Base-by-base conservation (phyloP, 2,113 vertebrate species). In the Bungarus multicinctus region DNA sequence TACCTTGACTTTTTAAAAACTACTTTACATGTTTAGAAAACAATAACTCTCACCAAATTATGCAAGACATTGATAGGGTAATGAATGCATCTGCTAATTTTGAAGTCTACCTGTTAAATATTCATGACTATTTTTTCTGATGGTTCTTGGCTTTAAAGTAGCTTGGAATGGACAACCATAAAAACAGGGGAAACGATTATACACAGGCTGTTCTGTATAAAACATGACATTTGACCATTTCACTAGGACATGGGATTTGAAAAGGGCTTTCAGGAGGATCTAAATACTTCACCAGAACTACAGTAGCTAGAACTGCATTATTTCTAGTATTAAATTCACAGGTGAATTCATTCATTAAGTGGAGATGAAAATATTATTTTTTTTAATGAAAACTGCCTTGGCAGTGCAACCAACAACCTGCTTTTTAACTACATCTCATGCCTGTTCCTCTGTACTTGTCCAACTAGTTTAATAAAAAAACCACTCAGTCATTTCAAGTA, bases 401-500 rank as follows among this genome's bases (percentile, higher is more conserved):
- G 58, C 27, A 18, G 30, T 90, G 69, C 39, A 58, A 81, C 60
- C 27, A 89, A 54, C 34, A 74, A 9, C 43, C 23, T 74, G 23
- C 74, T 88, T 74, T 88, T 88, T 60, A 34, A 45, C 14, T 54
- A 64, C 9, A 22, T 92, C 34, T 64, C 87, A 86, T 64, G 74
- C 55, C 1, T 30, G 14, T 5, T 89, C 23, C 88, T 69, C 39
- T 92, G 58, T 86, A 39, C 89, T 81, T 94, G 89, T 6, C 57
- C 93, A 74, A 85, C 94, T 85, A 87, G 43, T 90, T 93, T 94
- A 69, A 4, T n/a, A 20, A 45, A 89, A 85, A 85, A 74, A 3
- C n/a, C 64, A 89, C 81, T 94, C 89, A 90, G 89, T 81, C 58
- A 18, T 87, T 58, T 69, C 47, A 93, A 92, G 43, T n/a, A 94